Evolutionary conservation across 2,113 vertebrate genomes (phyloP).

Genomic region (Thinocorus orbignyianus): DNA sequence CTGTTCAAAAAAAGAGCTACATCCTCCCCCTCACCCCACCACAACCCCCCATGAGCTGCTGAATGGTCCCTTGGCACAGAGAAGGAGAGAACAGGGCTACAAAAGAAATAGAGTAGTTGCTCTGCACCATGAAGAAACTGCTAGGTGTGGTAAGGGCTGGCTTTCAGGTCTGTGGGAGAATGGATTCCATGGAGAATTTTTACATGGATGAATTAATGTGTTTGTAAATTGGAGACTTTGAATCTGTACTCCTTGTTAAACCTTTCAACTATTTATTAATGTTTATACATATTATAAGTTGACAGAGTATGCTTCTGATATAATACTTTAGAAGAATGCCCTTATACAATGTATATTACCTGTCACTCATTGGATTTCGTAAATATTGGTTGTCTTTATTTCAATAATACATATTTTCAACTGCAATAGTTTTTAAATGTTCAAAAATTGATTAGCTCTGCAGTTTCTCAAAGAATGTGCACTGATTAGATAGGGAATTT

Average conservation of each 20-base stretch:
- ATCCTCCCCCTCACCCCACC: too few species aligned
- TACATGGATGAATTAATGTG: background rate
- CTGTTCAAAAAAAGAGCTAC: background rate
- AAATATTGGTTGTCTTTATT: background rate
- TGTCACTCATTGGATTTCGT: background rate
- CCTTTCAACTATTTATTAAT: background rate
- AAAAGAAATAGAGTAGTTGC: background rate
- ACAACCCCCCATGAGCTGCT: background rate
- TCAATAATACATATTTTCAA: background rate
- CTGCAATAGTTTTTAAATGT: background rate
- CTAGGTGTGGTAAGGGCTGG: background rate
- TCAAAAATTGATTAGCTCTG: background rate
- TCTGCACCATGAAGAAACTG: background rate
- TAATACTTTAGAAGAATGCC: background rate
- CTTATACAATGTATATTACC: background rate
- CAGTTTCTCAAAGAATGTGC: background rate
- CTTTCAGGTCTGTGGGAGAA: background rate
- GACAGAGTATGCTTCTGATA: background rate
- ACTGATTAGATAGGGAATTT: background rate
- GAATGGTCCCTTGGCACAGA: rapidly evolving
- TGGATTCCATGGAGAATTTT: background rate
- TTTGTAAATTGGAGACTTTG: background rate
- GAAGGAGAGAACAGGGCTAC: background rate
- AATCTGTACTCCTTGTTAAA: background rate
- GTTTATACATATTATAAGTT: rapidly evolving